Conservation (phyloP, 2,888 invertebrate genomes). For the Priocnemis perturbator region DNA sequence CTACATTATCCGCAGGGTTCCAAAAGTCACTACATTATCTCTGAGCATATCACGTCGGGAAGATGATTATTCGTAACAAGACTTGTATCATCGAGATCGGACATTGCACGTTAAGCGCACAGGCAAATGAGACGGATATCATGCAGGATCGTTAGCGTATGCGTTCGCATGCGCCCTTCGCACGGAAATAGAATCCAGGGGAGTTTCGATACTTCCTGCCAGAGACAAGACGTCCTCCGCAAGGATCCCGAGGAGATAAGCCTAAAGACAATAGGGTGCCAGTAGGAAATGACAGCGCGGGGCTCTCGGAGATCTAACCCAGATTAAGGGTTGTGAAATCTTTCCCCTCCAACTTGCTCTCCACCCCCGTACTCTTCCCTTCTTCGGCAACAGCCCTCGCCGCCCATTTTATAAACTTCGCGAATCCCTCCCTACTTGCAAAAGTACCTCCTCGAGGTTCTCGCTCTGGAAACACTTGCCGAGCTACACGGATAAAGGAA, state of each 20-base stretch:
- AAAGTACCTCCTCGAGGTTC: slow-evolving; percentile 55
- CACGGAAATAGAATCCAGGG: slow-evolving; percentile 25
- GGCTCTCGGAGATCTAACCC: slow-evolving; percentile 57
- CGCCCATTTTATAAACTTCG: slow-evolving; percentile 61
- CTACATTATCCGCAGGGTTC: too few relatives aligned
- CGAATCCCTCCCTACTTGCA: slow-evolving; percentile 48
- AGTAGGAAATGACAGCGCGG: slow-evolving; percentile 58
- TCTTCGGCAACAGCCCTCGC: slow-evolving; percentile 17
- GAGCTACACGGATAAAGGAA: slow-evolving; percentile 38
- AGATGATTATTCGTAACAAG: too few relatives aligned
- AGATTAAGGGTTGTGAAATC: slow-evolving; percentile 62
- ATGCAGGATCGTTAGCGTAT: too few relatives aligned
- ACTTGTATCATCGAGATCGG: too few relatives aligned
- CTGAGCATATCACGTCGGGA: too few relatives aligned
- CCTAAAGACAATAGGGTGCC: slow-evolving; percentile 67
- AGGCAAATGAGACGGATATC: too few relatives aligned
- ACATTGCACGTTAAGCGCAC: neutral
- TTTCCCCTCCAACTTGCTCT: slow-evolving; percentile 31
- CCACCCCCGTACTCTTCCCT: slow-evolving; percentile 13
- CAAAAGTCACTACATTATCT: too few relatives aligned
- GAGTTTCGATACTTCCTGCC: slow-evolving; percentile 42
- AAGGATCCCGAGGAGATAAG: slow-evolving; percentile 55
- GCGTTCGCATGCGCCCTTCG: too few relatives aligned
- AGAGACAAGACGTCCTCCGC: slow-evolving; percentile 22
- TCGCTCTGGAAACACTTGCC: slow-evolving; percentile 51